These are phyloP conservation scores for Caenorhabditis parvicauda DNA, from an alignment of 2,888 invertebrate genomes.

Conservation along the genomic window DNA sequence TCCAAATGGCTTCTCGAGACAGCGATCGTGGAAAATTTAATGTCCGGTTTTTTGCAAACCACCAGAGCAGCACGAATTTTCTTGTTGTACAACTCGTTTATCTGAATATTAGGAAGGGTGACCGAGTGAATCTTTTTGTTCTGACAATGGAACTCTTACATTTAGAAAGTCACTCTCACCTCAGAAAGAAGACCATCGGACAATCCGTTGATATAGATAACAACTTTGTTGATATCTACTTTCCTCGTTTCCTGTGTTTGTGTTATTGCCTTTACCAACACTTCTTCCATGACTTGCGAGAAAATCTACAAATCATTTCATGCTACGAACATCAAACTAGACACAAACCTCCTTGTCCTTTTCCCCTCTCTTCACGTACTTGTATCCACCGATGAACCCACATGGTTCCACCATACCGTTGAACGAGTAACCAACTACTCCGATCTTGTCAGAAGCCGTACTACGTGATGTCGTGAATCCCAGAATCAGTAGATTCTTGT, in stretches of 20 bases:
- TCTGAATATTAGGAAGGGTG: too few relatives aligned
- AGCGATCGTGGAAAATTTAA: not conserved
- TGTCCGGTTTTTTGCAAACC: too few relatives aligned
- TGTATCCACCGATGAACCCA: conserved; percentile 28
- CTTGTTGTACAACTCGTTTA: too few relatives aligned
- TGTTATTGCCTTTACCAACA: conserved; percentile 6
- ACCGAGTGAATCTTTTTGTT: too few relatives aligned
- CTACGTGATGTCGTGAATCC: conserved; percentile 6
- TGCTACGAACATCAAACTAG: not conserved
- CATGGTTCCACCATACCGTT: conserved; percentile 20
- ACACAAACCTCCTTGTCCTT: conserved; percentile 5
- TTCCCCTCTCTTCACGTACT: conserved; percentile 11
- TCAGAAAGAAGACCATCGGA: conserved; percentile 16
- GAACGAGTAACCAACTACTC: conserved; percentile 23
- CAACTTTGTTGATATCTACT: not conserved
- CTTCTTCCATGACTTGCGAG: conserved; percentile 4
- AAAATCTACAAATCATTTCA: too few relatives aligned
- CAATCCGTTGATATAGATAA: conserved; percentile 26
- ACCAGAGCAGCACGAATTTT: too few relatives aligned
- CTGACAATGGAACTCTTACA: too few relatives aligned
- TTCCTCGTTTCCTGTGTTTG: not conserved
- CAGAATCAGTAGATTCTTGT: too few relatives aligned
- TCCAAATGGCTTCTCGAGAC: not conserved
- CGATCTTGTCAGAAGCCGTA: not conserved
- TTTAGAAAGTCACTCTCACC: conserved; percentile 5